Conservation (phyloP, 2,113 vertebrate species). For the Neolamprologus sp. region DNA sequence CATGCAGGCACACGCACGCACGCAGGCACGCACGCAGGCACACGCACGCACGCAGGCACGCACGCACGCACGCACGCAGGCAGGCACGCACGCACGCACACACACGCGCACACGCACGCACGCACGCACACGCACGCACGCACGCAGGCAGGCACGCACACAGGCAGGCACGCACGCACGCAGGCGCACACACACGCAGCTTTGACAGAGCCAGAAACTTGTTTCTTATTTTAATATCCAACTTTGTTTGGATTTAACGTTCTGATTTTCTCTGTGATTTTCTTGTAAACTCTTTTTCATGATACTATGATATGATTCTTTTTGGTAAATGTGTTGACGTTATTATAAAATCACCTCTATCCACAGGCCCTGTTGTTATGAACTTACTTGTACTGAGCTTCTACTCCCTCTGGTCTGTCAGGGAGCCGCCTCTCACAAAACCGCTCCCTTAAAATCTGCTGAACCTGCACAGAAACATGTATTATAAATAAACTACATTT, state of each 20-base stretch:
- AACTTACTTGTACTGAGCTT: conserved; percentile 84
- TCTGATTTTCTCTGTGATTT: neutral
- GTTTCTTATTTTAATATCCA: neutral
- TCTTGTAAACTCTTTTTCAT: neutral
- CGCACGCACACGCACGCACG: accelerated
- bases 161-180: accelerated
- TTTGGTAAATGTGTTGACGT: neutral
- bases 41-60: accelerated
- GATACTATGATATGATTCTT: neutral
- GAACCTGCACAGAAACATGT: conserved; percentile 66
- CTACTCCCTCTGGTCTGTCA: conserved; percentile 71
- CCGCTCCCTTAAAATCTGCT: conserved; percentile 79
- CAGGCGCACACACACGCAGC: accelerated
- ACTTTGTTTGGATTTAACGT: neutral
- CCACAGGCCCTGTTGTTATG: neutral
- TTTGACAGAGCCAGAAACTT: no score
- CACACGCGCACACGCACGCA: accelerated
- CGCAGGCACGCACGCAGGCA: accelerated
- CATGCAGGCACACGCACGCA: no score
- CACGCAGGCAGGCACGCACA: accelerated
- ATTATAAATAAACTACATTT: neutral
- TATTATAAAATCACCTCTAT: neutral
- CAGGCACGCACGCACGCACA: accelerated
- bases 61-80: accelerated
- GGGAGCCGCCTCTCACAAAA: conserved; percentile 72